These are phyloP conservation scores for Mnemiopsis leidyi DNA, from an alignment of 37 sponge, comb jelly and placozoan species.

Conservation along the genomic window DNA sequence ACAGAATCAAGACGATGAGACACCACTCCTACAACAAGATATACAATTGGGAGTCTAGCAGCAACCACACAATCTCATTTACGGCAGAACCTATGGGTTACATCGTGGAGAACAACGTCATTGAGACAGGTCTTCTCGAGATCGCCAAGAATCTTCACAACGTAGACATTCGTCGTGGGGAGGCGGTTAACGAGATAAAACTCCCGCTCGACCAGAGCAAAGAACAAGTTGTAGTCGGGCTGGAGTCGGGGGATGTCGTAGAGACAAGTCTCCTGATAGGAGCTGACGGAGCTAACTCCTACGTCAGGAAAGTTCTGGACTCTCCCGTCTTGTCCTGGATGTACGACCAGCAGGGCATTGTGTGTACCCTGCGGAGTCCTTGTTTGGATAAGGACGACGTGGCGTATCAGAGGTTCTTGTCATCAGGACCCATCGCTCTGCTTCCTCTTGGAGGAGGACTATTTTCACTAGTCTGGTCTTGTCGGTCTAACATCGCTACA, in stretches of 20 bases:
- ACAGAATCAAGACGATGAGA: constrained; percentile 49
- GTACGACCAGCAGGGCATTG: constrained; percentile 76
- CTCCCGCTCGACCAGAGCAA: neutral
- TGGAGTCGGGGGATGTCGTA: constrained; percentile 56
- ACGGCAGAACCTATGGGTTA: constrained; percentile 70
- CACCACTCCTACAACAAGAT: constrained; percentile 67
- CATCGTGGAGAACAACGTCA: constrained; percentile 76
- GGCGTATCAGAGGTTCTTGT: constrained; percentile 82
- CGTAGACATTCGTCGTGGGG: constrained; percentile 67
- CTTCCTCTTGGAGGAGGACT: constrained; percentile 69
- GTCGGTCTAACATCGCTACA: constrained; percentile 70
- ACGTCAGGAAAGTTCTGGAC: constrained; percentile 68
- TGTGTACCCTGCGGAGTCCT: constrained; percentile 70
- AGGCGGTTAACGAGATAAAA: constrained; percentile 14
- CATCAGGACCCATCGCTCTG: constrained; percentile 82
- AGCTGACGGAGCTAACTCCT: constrained; percentile 77
- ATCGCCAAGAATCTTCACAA: constrained; percentile 8
- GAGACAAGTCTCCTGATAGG: constrained; percentile 71
- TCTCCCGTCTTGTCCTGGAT: constrained; percentile 68
- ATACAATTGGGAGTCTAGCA: constrained; percentile 41
- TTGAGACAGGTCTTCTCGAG: constrained; percentile 65
- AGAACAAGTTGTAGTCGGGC: constrained; percentile 32
- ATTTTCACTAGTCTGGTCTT: constrained; percentile 79
- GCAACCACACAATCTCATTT: neutral
- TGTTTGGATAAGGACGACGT: constrained; percentile 62